Evolutionary conservation across 2,888 invertebrate species (phyloP).

Genomic region (Choreutis nemorana): DNA sequence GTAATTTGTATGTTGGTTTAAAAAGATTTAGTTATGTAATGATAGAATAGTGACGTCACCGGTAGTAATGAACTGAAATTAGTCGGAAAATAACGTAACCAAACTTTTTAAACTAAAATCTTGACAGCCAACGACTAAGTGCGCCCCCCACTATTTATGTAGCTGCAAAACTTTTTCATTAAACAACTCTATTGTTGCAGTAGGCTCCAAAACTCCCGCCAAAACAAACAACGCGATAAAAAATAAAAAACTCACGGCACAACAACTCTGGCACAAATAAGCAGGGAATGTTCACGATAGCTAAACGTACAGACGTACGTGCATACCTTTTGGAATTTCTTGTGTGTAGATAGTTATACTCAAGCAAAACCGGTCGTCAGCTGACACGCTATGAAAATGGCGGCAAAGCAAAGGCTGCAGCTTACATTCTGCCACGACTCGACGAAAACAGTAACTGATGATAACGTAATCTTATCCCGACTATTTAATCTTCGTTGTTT

Average conservation of each 20-base stretch:
- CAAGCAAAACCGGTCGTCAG: constrained; percentile 48
- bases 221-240: background rate
- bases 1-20: no score
- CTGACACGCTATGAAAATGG: constrained; percentile 18
- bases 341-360: constrained; percentile 22
- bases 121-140: no score
- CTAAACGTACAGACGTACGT: constrained; percentile 19
- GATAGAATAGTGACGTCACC: no score
- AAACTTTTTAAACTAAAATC: constrained; percentile 6
- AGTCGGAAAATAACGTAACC: constrained; percentile 4
- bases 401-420: constrained; percentile 3
- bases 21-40: no score
- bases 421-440: no score
- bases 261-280: constrained; percentile 23
- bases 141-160: constrained; percentile 4
- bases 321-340: constrained; percentile 51
- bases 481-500: no score
- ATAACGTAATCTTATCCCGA: constrained; percentile 26
- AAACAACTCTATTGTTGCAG: background rate
- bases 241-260: constrained; percentile 21
- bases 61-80: no score
- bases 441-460: no score
- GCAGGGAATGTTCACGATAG: constrained; percentile 31
- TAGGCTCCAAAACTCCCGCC: background rate
- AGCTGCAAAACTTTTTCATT: background rate